Percentiles rank a stretch among this genome's conserved stretches.
Conservation (phyloP, 2,113 vertebrate genomes). For the Azemiops feae region DNA sequence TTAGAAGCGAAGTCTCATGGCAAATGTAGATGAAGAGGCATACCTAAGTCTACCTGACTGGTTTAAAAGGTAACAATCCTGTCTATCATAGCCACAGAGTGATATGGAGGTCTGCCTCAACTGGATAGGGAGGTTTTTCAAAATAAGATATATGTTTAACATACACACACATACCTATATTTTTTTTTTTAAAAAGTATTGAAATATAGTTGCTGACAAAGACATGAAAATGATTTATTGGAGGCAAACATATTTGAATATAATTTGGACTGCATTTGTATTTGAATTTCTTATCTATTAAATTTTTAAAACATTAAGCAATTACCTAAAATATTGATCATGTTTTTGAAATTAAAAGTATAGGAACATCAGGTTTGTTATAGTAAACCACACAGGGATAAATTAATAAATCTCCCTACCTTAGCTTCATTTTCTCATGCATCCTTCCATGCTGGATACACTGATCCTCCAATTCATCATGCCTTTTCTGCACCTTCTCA, state of each 20-base stretch:
- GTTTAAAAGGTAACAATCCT: neutral
- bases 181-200: neutral
- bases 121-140: neutral
- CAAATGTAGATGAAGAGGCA: neutral
- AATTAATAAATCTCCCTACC: slow-evolving; percentile 70
- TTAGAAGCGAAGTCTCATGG: neutral
- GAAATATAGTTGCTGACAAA: neutral
- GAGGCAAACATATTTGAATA: neutral
- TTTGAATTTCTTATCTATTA: slow-evolving; percentile 35
- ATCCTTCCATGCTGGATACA: slow-evolving; percentile 89
- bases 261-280: slow-evolving; percentile 42
- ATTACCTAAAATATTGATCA: slow-evolving; percentile 9
- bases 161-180: neutral
- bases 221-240: neutral
- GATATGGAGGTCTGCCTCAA: neutral
- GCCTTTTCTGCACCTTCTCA: slow-evolving; percentile 79
- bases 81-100: neutral
- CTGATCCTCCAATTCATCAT: slow-evolving; percentile 85
- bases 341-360: neutral
- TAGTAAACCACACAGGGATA: neutral
- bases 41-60: neutral
- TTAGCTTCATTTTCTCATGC: slow-evolving; percentile 89
- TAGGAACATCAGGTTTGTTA: neutral
- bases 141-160: neutral
- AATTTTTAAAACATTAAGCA: slow-evolving; percentile 26